Evolutionary conservation across 1,140 invertebrate genomes (phyloP).

Genomic region (Ectropis grisescens): DNA sequence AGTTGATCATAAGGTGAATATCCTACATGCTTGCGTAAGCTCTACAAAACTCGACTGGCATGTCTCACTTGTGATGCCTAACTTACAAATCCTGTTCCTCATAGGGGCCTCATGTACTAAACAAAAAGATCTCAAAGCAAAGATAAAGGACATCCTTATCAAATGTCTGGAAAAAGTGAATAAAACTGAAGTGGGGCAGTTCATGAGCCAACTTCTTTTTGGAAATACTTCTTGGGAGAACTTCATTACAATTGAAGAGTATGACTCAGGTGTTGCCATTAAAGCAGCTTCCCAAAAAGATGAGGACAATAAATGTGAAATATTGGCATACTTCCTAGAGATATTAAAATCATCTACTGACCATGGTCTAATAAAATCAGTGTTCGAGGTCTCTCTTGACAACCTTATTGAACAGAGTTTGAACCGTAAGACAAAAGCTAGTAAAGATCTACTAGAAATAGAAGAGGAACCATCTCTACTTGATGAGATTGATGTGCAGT

Average conservation of each 20-base stretch:
- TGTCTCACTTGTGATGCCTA: constrained; percentile 24
- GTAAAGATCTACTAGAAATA: constrained; percentile 35
- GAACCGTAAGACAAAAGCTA: constrained; percentile 17
- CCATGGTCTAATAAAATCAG: constrained; percentile 17
- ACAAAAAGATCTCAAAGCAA: constrained; percentile 27
- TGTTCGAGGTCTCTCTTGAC: constrained; percentile 31
- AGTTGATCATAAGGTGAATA: constrained; percentile 51
- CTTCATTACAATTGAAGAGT: constrained; percentile 32
- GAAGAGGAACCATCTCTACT: constrained; percentile 47
- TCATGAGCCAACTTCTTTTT: constrained; percentile 18
- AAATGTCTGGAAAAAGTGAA: constrained; percentile 36
- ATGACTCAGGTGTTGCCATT: constrained; percentile 38
- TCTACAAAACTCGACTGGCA: constrained; percentile 33
- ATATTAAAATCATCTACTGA: constrained; percentile 27
- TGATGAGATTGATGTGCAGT: constrained; percentile 38
- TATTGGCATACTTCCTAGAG: constrained; percentile 26
- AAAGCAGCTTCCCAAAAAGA: constrained; percentile 21
- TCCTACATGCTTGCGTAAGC: constrained; percentile 55
- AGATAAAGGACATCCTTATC: constrained; percentile 47
- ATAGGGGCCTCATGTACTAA: constrained; percentile 36
- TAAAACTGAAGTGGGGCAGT: constrained; percentile 18
- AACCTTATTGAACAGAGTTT: constrained; percentile 28
- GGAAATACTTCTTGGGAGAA: constrained; percentile 8
- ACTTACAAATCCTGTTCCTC: constrained; percentile 43
- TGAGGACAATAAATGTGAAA: constrained; percentile 23